Percentiles rank a stretch among this genome's conserved stretches.
Evolutionary conservation across 2,113 vertebrate genomes (phyloP).

Genomic region (Ammodytes marinus): DNA sequence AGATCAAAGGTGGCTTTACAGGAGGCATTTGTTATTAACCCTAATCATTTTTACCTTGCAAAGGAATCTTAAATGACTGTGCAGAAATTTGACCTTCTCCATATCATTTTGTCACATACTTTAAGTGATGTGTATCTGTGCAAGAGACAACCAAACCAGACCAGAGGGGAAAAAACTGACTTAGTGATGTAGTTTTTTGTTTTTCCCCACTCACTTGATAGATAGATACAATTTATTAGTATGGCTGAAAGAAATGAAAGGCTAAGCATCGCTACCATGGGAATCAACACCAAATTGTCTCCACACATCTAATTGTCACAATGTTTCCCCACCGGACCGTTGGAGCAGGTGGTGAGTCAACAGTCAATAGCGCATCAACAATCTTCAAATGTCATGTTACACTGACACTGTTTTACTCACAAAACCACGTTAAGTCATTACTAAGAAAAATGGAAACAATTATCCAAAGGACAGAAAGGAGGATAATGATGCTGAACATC

Average conservation of each 20-base stretch:
- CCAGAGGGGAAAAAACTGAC: not conserved
- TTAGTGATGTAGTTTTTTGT: not conserved
- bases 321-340: slow-evolving; percentile 4
- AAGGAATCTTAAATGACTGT: slow-evolving; percentile 13
- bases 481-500: slow-evolving; percentile 24
- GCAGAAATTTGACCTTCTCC: not conserved
- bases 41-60: not conserved
- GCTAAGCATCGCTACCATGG: slow-evolving; percentile 7
- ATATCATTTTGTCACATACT: not conserved
- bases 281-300: slow-evolving; percentile 11
- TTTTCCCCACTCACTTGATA: not conserved
- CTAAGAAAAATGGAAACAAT: slow-evolving; percentile 2
- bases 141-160: not conserved
- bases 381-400: slow-evolving; percentile 24
- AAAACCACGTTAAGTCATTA: slow-evolving; percentile 26
- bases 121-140: not conserved
- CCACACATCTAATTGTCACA: slow-evolving; percentile 12
- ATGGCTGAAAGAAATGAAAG: slow-evolving; percentile 1
- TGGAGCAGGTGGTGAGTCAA: slow-evolving; percentile 36
- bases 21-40: slow-evolving; percentile 3
- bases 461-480: not conserved
- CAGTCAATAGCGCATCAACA: slow-evolving; percentile 8
- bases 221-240: not conserved
- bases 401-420: slow-evolving; percentile 8
- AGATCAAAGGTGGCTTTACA: not conserved